Percentiles rank a stretch among this genome's conserved stretches.
Evolutionary conservation across 2,113 vertebrate species (phyloP).

Genomic region (Pontoporia blainvillei): DNA sequence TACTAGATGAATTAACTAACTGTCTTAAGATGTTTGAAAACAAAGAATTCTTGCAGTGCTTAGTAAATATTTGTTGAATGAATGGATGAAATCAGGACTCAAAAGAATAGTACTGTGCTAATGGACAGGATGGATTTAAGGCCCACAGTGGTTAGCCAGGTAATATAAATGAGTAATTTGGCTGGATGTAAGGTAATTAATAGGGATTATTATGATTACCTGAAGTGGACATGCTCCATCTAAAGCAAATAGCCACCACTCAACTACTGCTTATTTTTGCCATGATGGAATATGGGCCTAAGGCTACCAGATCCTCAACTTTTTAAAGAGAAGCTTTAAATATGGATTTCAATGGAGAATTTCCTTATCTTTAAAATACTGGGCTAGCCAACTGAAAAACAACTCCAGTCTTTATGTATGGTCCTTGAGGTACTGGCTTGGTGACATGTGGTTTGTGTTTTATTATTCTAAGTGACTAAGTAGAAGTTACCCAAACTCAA

Average conservation of each 20-base stretch:
- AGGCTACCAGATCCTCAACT: not conserved
- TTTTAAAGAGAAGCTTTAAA: not conserved
- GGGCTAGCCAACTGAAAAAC: not conserved
- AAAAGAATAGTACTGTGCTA: not conserved
- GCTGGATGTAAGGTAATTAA: not conserved
- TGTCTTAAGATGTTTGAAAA: not conserved
- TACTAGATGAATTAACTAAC: not conserved
- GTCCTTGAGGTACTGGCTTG: not conserved
- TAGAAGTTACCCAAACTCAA: not conserved
- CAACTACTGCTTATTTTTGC: not conserved
- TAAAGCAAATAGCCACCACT: not conserved
- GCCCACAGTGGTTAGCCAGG: not conserved
- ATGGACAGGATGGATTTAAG: not conserved
- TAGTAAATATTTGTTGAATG: constrained; percentile 1
- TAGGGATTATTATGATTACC: not conserved
- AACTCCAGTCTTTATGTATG: not conserved
- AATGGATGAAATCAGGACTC: not conserved
- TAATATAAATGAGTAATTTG: not conserved
- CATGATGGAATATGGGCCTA: not conserved
- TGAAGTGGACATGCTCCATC: not conserved
- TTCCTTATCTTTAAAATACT: not conserved
- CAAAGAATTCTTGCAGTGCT: not conserved
- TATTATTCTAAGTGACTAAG: not conserved
- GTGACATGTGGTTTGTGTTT: not conserved
- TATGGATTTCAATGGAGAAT: not conserved